Evolutionary conservation across 2,113 vertebrate genomes (phyloP), one percentile per base, ranked within the genome.

Genomic region (Vulpes vulpes): DNA sequence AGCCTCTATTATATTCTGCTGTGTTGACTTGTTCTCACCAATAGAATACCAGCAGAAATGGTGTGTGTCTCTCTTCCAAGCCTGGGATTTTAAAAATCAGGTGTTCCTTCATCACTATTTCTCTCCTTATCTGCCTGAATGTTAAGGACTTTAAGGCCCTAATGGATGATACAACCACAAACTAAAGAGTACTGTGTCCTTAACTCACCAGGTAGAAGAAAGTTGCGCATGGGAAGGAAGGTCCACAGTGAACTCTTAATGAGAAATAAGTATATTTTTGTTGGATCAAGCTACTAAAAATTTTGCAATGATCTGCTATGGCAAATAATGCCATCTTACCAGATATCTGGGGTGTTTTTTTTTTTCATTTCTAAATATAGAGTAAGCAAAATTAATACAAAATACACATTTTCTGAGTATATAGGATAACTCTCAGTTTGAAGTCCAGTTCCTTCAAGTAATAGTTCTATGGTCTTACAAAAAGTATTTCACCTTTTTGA

Each of bases 321-420:
- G 19, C 2, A 89, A 94, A 80, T 57, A 85, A 35, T 43, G 57
- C 1, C 73, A 73, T 79, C 27, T 95, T 59, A 35, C 51, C 30
- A 92, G 27, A 71, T 55, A 94, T 2, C 16, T 85, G 73, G 43
- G 73, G 43, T 43, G 43, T 43, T 43, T 16, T 84, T 91, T 91
- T 96, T 49, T 94, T 91, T 6, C 30, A 6, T 81, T 94, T 89
- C 73, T 92, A 95, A 91, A 89, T 69, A 82, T 14, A 78, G 0
- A 93, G 7, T 38, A 89, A 89, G n/a, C 8, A 93, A 93, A 96
- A 94, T 53, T 89, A 95, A 69, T 64, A 94, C 53, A 92, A 96
- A 93, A 60, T 62, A 73, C 19, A 10, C n/a, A 59, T 96, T 91
- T 83, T 88, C 57, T 60, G 32, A 79, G 20, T 80, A 69, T 32